Conservation (phyloP, 2,113 vertebrate species). For the Erpornis zantholeuca region DNA sequence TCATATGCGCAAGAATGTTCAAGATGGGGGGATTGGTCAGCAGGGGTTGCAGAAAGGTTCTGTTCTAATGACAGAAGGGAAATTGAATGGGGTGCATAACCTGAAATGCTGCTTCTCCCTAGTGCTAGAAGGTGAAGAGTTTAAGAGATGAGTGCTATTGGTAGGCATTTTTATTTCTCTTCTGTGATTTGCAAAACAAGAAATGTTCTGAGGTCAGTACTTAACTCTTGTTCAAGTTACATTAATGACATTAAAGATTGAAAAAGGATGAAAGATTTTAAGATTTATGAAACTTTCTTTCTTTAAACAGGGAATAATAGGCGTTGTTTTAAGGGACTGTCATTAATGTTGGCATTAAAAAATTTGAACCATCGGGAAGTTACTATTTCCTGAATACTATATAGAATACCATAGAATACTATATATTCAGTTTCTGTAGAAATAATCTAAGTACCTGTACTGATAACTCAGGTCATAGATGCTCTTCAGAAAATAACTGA, state of each 20-base stretch:
- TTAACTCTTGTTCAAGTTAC: not conserved
- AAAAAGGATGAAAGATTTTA: not conserved
- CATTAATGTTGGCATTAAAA: not conserved
- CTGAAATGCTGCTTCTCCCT: not conserved
- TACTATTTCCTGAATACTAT: not conserved
- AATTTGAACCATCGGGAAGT: not conserved
- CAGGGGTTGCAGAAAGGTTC: not conserved
- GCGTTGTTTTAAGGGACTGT: not conserved
- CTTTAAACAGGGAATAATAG: not conserved
- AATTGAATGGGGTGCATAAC: not conserved
- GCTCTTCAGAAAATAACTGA: not conserved
- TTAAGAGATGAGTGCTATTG: not conserved
- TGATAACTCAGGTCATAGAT: not conserved
- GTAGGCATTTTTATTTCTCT: not conserved
- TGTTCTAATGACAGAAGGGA: not conserved
- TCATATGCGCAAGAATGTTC: not conserved
- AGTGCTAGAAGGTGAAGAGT: not conserved
- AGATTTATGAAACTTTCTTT: not conserved
- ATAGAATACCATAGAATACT: not conserved
- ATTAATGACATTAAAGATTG: not conserved
- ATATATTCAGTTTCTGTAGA: not conserved
- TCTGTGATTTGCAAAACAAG: not conserved
- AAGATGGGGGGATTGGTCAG: rapidly evolving
- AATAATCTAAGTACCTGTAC: not conserved
- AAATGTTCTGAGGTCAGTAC: not conserved